A percentile compares a stretch with the other conserved stretches of the same genome.
These are phyloP conservation scores for Chromis chromis DNA, from an alignment of 2,797 vertebrate genomes.

Conservation along the genomic window DNA sequence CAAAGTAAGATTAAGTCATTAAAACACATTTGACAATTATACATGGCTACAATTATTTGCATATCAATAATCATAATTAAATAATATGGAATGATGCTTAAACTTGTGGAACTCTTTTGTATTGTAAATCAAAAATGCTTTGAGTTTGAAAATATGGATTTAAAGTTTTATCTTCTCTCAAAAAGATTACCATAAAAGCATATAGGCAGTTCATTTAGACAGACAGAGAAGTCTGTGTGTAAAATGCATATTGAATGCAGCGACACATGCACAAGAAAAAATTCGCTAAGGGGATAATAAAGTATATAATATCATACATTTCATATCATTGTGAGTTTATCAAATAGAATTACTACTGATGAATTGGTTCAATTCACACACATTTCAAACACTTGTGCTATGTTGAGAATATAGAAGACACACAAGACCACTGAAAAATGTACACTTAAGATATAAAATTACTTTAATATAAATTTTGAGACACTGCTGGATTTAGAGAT, in stretches of 20 bases:
- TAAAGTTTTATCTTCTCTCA: neutral
- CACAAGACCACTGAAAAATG: neutral
- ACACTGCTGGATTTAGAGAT: neutral
- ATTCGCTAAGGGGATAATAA: no score
- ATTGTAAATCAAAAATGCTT: no score
- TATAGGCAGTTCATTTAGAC: neutral
- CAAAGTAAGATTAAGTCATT: neutral
- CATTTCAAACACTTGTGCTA: neutral
- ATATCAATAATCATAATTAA: no score
- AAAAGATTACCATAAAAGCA: neutral
- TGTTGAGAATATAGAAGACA: neutral
- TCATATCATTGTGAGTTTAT: neutral
- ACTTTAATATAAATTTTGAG: neutral
- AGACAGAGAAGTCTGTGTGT: neutral
- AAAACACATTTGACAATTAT: no score
- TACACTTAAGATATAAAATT: neutral
- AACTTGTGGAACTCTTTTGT: no score
- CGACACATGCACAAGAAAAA: no score
- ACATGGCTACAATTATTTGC: no score
- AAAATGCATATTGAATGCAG: no score
- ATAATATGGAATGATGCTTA: no score
- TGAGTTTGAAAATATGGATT: neutral
- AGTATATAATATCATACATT: no score
- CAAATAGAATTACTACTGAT: slow-evolving; percentile 4
- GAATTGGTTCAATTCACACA: neutral